These are phyloP conservation scores for Sciurus carolinensis DNA, from an alignment of 2,797 vertebrate genomes.

Conservation along the genomic window DNA sequence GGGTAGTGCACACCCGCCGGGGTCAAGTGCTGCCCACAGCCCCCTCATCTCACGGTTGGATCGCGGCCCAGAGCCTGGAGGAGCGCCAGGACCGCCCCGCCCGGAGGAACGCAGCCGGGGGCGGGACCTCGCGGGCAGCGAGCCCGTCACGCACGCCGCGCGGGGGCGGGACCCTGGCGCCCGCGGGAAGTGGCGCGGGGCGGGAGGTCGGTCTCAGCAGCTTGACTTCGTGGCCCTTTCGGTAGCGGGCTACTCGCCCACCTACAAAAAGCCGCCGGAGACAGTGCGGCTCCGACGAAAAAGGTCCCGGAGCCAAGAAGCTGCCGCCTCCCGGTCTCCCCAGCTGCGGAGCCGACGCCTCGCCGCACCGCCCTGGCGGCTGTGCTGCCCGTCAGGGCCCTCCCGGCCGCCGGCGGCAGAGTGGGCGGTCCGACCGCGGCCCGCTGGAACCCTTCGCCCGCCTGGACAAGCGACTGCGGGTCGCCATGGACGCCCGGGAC, in stretches of 20 bases:
- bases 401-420: constrained; percentile 72
- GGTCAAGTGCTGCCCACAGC: no score
- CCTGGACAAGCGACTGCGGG: constrained; percentile 90
- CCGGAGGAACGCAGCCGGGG: background rate
- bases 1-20: background rate
- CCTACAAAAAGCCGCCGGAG: constrained; percentile 94
- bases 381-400: constrained; percentile 88
- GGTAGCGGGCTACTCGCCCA: constrained; percentile 92
- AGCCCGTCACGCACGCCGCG: no score
- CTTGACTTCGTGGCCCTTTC: constrained; percentile 87
- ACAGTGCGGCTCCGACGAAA: constrained; percentile 92
- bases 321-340: background rate
- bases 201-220: fast-evolving
- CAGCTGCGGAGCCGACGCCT: constrained; percentile 55
- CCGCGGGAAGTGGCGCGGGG: constrained; percentile 50
- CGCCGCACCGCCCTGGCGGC: constrained; percentile 72
- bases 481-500: constrained; percentile 68
- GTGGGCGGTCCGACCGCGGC: constrained; percentile 77
- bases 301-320: constrained; percentile 82
- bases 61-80: fast-evolving
- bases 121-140: background rate
- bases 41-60: background rate
- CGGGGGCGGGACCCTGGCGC: background rate
- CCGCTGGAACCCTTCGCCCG: constrained; percentile 94
- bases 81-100: background rate